Conservation (phyloP, 2,797 vertebrate species). For the Pelodytes ibericus region DNA sequence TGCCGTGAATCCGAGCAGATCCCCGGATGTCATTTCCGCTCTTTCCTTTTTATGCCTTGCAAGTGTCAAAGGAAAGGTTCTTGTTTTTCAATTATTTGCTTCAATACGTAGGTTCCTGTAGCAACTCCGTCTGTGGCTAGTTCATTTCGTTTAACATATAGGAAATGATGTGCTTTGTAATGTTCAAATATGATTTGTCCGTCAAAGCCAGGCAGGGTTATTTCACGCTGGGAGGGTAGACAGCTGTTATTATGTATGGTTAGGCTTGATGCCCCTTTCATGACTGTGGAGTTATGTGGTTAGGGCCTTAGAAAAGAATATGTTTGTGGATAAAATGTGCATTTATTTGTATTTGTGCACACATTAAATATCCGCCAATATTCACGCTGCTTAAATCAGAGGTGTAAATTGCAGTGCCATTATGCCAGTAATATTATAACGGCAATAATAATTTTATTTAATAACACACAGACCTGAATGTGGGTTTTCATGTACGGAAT, state of each 20-base stretch:
- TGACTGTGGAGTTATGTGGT: background rate
- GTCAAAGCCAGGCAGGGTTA: background rate
- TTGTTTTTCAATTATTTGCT: constrained; percentile 47
- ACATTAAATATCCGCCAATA: constrained; percentile 2
- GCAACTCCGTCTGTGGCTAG: background rate
- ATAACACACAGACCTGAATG: background rate
- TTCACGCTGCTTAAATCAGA: background rate
- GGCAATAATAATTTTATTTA: constrained; percentile 32
- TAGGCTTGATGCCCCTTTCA: background rate
- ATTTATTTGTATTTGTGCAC: constrained; percentile 23
- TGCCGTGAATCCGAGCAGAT: background rate
- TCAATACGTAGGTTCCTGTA: constrained; percentile 18
- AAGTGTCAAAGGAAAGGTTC: constrained; percentile 17
- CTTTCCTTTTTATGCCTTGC: constrained; percentile 29
- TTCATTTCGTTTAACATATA: constrained; percentile 21
- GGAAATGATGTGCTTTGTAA: background rate
- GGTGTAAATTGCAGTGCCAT: constrained; percentile 13
- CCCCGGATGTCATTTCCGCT: constrained; percentile 38
- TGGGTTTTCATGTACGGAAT: background rate
- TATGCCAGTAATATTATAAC: constrained; percentile 7
- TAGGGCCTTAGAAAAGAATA: background rate
- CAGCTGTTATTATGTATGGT: background rate
- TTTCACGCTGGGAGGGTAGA: constrained; percentile 13
- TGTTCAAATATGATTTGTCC: background rate
- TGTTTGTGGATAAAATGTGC: constrained; percentile 10